Base-by-base conservation (phyloP, 37 sponge, comb jelly and placozoan species). In the Tethya wilhelma region DNA sequence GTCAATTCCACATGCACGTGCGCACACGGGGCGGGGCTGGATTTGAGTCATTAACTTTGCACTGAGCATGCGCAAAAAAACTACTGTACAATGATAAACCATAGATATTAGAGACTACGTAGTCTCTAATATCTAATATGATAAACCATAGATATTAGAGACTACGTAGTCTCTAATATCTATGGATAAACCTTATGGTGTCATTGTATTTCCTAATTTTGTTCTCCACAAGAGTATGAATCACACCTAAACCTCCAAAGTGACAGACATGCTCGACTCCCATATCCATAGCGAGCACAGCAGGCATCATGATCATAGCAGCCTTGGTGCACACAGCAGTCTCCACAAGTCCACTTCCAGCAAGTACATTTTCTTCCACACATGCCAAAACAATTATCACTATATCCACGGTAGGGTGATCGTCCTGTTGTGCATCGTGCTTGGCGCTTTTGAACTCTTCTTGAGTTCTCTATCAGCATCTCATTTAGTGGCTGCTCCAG, bases 311-410 rank as follows among this genome's bases (percentile, higher is more conserved):
- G 79, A 22, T 64, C 67, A 4, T 33, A 31, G 40, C 79, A 78
- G 67, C 79, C 79, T 43, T 64, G 40, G 44, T 78, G 79, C n/a
- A 65, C 43, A 45, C 79, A 78, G 40, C 79, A 78, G 36, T 78
- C 79, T 44, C 67, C 67, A 78, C 79, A 78, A 38, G 64, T 17
- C 7, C 31, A 64, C 28, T 62, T 17, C 79, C 79, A 78, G 66
- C 79, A 78, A 11, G 30, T 4, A 43, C 49, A 43, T 5, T 30
- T 58, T 4, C 28, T 29, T 28, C 79, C 79, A 78, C 79, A 78
- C 55, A 78, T 45, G 19, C 79, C 79, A 26, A 12, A 29, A 65
- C 79, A 78, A 19, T 65, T 29, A 9, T 40, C 46, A 11, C 6
- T 12, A 8, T 37, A 9, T 37, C 68, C 38, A 7, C 26, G 11